These are phyloP conservation scores for Magallana nippona DNA, from an alignment of 2,888 invertebrate genomes.

Conservation along the genomic window DNA sequence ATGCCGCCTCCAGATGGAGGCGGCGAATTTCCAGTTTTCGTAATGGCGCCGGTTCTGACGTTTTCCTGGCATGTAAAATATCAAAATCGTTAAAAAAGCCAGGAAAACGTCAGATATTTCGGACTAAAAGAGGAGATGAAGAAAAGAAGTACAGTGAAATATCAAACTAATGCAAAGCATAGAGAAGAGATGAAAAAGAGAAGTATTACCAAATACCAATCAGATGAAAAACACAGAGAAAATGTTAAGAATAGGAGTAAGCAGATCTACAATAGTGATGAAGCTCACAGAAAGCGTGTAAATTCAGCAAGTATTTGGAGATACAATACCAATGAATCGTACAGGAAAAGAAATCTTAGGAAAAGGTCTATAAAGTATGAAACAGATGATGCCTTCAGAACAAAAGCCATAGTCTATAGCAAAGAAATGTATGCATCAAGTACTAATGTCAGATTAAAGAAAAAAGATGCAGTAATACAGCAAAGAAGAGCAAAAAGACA, in stretches of 20 bases:
- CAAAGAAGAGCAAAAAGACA: not conserved
- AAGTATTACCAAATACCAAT: not conserved
- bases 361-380: not conserved
- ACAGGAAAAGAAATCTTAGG: not conserved
- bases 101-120: too few relatives aligned
- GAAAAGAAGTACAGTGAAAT: too few relatives aligned
- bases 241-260: too few relatives aligned
- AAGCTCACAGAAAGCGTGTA: not conserved
- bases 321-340: not conserved
- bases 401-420: not conserved
- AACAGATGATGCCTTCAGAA: not conserved
- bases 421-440: not conserved
- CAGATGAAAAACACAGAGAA: constrained; percentile 2
- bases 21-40: too few relatives aligned
- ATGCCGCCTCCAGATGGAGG: too few relatives aligned
- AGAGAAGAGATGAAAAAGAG: constrained; percentile 9
- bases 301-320: not conserved
- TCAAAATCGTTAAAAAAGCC: too few relatives aligned
- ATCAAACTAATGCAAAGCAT: too few relatives aligned
- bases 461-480: not conserved
- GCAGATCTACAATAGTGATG: not conserved
- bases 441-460: not conserved
- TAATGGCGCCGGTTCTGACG: too few relatives aligned
- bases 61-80: too few relatives aligned
- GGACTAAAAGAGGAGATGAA: too few relatives aligned